Conservation (phyloP, 1,140 invertebrate genomes). For the Drosophila mayri region DNA sequence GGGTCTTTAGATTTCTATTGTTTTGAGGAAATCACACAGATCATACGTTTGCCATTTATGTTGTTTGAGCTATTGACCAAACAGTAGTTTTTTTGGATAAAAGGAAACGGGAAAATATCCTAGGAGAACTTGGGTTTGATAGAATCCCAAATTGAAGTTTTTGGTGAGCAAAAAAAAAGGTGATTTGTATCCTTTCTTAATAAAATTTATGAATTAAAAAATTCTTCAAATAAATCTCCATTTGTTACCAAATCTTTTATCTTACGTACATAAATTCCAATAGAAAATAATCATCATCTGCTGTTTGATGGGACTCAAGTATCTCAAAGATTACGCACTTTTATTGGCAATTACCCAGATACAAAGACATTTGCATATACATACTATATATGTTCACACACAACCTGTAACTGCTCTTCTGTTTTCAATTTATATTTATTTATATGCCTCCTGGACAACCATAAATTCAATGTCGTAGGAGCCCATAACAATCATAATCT, state of each 20-base stretch:
- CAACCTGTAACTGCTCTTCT: slow-evolving; percentile 27
- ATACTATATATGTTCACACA: neutral
- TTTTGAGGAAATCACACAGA: slow-evolving; percentile 5
- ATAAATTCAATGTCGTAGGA: slow-evolving; percentile 35
- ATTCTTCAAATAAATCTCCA: neutral
- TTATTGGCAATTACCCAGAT: slow-evolving; percentile 45
- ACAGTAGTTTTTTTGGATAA: neutral
- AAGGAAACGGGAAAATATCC: neutral
- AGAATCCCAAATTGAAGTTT: too few species aligned
- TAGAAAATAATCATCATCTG: neutral
- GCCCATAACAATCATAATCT: slow-evolving; percentile 75
- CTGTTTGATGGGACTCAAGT: neutral
- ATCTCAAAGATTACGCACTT: slow-evolving; percentile 20
- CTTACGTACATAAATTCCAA: neutral
- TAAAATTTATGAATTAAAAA: neutral
- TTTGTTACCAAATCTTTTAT: neutral
- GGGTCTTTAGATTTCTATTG: slow-evolving; percentile 20
- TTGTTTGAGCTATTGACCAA: slow-evolving; percentile 60
- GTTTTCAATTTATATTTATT: slow-evolving; percentile 61
- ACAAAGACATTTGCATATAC: slow-evolving; percentile 34
- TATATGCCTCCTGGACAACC: slow-evolving; percentile 35
- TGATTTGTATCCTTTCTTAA: neutral
- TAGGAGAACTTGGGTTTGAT: neutral
- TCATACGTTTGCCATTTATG: slow-evolving; percentile 23
- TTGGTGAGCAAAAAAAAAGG: neutral